Evolutionary conservation across 1,140 invertebrate genomes (phyloP).

Genomic region (Pogonus chalceus): DNA sequence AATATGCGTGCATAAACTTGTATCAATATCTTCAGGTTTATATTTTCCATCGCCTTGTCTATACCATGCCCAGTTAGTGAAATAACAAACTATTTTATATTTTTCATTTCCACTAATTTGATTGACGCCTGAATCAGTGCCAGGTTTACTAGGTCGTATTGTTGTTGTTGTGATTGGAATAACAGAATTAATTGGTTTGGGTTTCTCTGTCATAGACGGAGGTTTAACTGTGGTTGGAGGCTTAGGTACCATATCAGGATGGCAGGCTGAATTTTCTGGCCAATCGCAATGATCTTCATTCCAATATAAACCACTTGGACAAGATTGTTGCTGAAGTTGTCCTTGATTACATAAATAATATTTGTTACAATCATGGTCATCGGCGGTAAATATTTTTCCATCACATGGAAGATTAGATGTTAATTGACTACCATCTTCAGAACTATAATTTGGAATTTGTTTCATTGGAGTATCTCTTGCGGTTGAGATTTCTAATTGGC

Average conservation of each 20-base stretch:
- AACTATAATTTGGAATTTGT: too few relatives aligned
- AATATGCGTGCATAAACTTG: slow-evolving; percentile 60
- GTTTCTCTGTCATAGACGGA: slow-evolving; percentile 7
- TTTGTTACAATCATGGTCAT: slow-evolving; percentile 61
- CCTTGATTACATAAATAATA: slow-evolving; percentile 74
- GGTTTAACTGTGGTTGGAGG: slow-evolving; percentile 20
- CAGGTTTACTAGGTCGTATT: slow-evolving; percentile 52
- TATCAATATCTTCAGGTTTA: slow-evolving; percentile 53
- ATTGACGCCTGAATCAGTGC: slow-evolving; percentile 41
- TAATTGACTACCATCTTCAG: background rate
- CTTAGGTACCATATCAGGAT: slow-evolving; percentile 21
- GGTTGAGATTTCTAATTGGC: background rate
- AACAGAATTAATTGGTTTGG: background rate
- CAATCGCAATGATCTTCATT: slow-evolving; percentile 70
- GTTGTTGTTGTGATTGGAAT: slow-evolving; percentile 37
- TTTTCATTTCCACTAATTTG: slow-evolving; percentile 37
- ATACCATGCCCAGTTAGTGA: slow-evolving; percentile 67
- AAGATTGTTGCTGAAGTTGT: slow-evolving; percentile 49
- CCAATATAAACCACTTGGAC: slow-evolving; percentile 64
- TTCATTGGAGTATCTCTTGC: background rate
- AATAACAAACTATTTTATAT: slow-evolving; percentile 61
- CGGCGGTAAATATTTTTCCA: slow-evolving; percentile 47
- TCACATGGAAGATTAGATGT: slow-evolving; percentile 43
- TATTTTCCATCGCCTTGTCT: slow-evolving; percentile 54
- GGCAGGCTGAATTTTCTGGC: slow-evolving; percentile 58